Evolutionary conservation across 2,888 invertebrate species (phyloP).

Genomic region (Lasiommata megera): DNA sequence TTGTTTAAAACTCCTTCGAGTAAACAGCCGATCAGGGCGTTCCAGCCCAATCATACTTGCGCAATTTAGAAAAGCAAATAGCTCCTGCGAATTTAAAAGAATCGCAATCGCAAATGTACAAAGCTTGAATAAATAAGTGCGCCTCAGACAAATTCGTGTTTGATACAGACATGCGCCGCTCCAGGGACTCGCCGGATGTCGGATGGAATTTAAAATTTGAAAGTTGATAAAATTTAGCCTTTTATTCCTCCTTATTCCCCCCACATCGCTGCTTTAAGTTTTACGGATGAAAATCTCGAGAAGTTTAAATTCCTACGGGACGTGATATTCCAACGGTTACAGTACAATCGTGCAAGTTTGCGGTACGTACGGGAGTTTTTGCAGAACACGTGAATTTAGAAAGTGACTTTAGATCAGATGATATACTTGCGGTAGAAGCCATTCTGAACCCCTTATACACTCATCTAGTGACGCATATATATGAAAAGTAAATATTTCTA

Average conservation of each 20-base stretch:
- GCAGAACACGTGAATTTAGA: conserved; percentile 29
- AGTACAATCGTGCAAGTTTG: conserved; percentile 24
- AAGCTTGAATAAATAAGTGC: conserved; percentile 11
- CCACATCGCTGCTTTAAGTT: conserved; percentile 34
- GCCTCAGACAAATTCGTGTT: conserved; percentile 19
- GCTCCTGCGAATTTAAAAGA: neutral
- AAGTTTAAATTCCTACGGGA: conserved; percentile 34
- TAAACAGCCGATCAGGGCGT: too few relatives aligned
- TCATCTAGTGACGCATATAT: too few relatives aligned
- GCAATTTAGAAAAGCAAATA: neutral
- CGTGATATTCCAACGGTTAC: conserved; percentile 34
- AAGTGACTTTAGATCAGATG: neutral
- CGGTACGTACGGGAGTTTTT: conserved; percentile 23
- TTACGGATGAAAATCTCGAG: conserved; percentile 34
- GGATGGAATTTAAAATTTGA: conserved; percentile 28
- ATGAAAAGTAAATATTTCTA: too few relatives aligned
- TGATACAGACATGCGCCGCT: conserved; percentile 16
- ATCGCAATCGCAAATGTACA: neutral
- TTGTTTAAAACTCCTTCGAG: too few relatives aligned
- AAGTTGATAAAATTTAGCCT: conserved; percentile 35
- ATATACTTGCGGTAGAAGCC: neutral
- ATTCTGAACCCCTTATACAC: too few relatives aligned
- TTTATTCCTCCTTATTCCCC: conserved; percentile 32
- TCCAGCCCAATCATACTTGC: too few relatives aligned
- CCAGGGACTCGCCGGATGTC: neutral